Evolutionary conservation across 1,140 invertebrate genomes (phyloP).

Genomic region (Mycetomoellerius zeteki): DNA sequence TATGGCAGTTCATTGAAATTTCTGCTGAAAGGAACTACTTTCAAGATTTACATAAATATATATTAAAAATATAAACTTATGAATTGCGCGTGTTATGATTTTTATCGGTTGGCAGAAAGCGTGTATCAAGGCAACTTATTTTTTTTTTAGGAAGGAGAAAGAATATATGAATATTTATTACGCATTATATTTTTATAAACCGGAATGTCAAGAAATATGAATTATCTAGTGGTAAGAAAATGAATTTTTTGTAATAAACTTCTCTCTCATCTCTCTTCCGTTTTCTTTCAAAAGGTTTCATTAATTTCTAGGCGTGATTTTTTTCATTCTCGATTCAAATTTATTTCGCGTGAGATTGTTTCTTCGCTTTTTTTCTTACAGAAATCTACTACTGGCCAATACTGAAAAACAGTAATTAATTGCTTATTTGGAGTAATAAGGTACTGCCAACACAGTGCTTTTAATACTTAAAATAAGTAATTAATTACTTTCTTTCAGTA

Average conservation of each 20-base stretch:
- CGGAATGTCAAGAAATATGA: background rate
- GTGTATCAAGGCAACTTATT: background rate
- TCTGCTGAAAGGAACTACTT: background rate
- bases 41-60: background rate
- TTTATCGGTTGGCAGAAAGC: background rate
- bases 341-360: background rate
- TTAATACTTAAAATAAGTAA: too few relatives aligned
- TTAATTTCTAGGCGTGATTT: background rate
- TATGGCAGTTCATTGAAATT: background rate
- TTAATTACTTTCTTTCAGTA: too few relatives aligned
- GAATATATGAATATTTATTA: slow-evolving; percentile 11
- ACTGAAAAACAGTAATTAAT: too few relatives aligned
- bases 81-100: background rate
- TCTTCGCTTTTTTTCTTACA: background rate
- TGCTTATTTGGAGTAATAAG: too few relatives aligned
- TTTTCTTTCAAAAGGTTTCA: background rate
- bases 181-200: background rate
- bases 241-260: background rate
- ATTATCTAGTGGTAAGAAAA: background rate
- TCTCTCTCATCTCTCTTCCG: background rate
- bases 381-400: too few relatives aligned
- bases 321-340: background rate
- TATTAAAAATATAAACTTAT: background rate
- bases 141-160: background rate
- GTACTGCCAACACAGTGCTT: too few relatives aligned